Conservation (phyloP, 2,888 invertebrate species). For the Lampropteryx suffumata region DNA sequence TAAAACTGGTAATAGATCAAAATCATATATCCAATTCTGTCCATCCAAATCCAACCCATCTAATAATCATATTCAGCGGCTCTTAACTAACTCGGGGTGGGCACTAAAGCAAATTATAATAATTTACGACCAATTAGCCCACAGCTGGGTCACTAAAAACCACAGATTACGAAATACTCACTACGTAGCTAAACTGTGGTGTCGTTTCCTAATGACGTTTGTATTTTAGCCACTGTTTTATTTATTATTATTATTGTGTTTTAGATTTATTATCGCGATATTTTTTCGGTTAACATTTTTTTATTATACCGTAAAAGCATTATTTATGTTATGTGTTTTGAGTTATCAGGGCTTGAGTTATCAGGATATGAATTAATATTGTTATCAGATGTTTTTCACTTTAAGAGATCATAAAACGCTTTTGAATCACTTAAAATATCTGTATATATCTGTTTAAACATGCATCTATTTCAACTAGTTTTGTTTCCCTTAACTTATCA, state of each 20-base stretch:
- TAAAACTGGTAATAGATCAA: constrained; percentile 10
- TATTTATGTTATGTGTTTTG: constrained; percentile 16
- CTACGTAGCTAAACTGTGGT: constrained; percentile 32
- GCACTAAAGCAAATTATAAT: constrained; percentile 63
- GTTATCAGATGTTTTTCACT: constrained; percentile 5
- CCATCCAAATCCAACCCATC: constrained; percentile 44
- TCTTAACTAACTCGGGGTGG: constrained; percentile 49
- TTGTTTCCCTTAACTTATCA: no score
- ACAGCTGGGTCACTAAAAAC: constrained; percentile 49
- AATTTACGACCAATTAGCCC: constrained; percentile 70
- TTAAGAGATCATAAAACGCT: constrained; percentile 11
- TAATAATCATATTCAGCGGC: constrained; percentile 52
- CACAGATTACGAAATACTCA: constrained; percentile 19
- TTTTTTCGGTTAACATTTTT: constrained; percentile 36
- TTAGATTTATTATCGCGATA: constrained; percentile 43
- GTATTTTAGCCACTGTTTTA: constrained; percentile 51
- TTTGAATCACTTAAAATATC: not conserved
- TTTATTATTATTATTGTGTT: constrained; percentile 56
- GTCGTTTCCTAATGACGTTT: constrained; percentile 53
- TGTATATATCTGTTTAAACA: not conserved
- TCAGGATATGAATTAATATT: constrained; percentile 10
- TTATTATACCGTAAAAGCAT: constrained; percentile 32
- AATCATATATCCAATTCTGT: constrained; percentile 40
- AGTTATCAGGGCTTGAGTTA: constrained; percentile 5
- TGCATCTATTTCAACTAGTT: no score